Evolutionary conservation across 2,113 vertebrate genomes (phyloP), one percentile per base, ranked within the genome.

Genomic region (Clarias batrachus): DNA sequence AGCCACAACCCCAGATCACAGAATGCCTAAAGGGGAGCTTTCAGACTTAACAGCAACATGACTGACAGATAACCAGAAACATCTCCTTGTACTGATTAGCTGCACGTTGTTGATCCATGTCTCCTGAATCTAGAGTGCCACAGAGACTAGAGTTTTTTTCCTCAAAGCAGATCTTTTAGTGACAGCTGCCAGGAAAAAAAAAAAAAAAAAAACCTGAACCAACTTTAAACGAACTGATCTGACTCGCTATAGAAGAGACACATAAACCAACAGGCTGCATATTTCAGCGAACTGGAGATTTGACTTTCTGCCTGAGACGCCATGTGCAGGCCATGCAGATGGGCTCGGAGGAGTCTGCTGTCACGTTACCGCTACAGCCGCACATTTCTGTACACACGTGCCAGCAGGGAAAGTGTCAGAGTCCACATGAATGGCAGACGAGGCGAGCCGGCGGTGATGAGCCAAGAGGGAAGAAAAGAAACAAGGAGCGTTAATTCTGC

Each of bases 271-370:
- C 59, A 77, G n/a, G 60, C 52, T 27, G 77, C 21, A 80, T 19
- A 80, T 60, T 33, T 80, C 30, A 27, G 57, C 5, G 57, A 82
- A 82, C 66, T 62, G 30, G 19, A 85, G 78, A 41, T 17, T 41
- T 87, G 88, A 89, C 79, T 66, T 89, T 86, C 76, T 77, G 88
- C 83, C 86, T 71, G 54, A 79, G 77, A 65, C 14, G 21, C 70
- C 84, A 85, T 57, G 87, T 87, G 84, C 83, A 57, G 48, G 23
- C 68, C 63, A 73, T 81, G 48, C 65, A 71, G 25, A 19, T 87
- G 85, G 65, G 68, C 86, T 84, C 14, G 16, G 54, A 88, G 81
- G 30, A 81, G 81, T 83, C 83, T 21, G 13, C 85, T 86, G 81
- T 87, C 82, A 88, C 68, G 81, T 74, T 87, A 86, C 52, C 48